Conservation (phyloP, 2,797 vertebrate species). For the Gymnothorax reevesii region DNA sequence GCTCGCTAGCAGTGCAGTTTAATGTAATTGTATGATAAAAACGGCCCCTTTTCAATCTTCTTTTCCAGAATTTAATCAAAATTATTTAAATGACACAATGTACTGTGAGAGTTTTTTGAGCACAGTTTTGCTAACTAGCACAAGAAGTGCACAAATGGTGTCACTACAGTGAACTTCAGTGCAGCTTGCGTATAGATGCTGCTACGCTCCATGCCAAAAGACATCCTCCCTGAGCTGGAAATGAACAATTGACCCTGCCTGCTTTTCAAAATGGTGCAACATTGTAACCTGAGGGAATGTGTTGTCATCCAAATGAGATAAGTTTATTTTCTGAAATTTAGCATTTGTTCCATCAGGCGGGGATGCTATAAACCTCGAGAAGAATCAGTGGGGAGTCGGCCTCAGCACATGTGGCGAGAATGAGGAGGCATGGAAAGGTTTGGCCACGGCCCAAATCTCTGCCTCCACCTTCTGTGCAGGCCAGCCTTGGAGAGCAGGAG, state of each 20-base stretch:
- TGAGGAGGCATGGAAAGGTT: constrained; percentile 74
- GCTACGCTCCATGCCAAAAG: constrained; percentile 66
- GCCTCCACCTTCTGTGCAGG: constrained; percentile 90
- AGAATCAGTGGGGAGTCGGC: constrained; percentile 82
- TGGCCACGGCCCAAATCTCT: constrained; percentile 89
- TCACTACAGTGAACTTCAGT: constrained; percentile 61
- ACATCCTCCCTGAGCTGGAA: constrained; percentile 74
- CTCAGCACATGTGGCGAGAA: constrained; percentile 78
- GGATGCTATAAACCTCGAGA: constrained; percentile 82
- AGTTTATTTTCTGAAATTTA: constrained; percentile 91
- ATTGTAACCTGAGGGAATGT: constrained; percentile 88
- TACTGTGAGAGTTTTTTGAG: neutral
- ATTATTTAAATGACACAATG: constrained; percentile 1
- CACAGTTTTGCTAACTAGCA: constrained; percentile 37
- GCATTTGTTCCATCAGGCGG: constrained; percentile 94
- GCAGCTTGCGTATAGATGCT: constrained; percentile 64
- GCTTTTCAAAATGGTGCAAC: constrained; percentile 76
- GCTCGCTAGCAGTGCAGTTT: neutral
- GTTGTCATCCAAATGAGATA: constrained; percentile 97
- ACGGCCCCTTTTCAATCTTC: neutral
- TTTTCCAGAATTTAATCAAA: neutral
- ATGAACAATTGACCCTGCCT: constrained; percentile 80
- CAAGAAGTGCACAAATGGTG: constrained; percentile 50
- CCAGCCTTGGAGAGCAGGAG: constrained; percentile 80
- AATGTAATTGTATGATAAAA: neutral